Conservation (phyloP, 2,888 invertebrate species). For the Mechanitis mazaeus region DNA sequence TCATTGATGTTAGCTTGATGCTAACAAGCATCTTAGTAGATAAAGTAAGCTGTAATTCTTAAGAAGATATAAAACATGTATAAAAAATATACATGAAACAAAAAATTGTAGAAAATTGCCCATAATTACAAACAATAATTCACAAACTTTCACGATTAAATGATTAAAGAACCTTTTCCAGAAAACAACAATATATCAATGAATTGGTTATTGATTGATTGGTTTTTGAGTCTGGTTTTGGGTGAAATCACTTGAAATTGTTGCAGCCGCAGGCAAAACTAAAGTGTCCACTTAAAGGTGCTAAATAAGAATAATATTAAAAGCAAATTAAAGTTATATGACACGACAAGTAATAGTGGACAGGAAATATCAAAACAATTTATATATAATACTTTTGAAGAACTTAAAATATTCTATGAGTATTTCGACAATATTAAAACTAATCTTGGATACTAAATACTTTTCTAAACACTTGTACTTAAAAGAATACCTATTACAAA, state of each 20-base stretch:
- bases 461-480: neutral
- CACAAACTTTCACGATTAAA: slow-evolving; percentile 44
- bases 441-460: too few relatives aligned
- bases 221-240: neutral
- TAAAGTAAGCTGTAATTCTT: neutral
- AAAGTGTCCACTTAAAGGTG: neutral
- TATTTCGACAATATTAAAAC: neutral
- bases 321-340: neutral
- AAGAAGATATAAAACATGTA: too few relatives aligned
- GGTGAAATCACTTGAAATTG: slow-evolving; percentile 3
- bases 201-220: neutral
- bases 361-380: neutral
- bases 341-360: too few relatives aligned
- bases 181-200: neutral
- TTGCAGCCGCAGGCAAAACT: neutral
- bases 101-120: slow-evolving; percentile 37
- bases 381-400: neutral
- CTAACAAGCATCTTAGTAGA: slow-evolving; percentile 29
- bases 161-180: slow-evolving; percentile 30
- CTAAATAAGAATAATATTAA: neutral
- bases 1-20: slow-evolving; percentile 4
- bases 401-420: neutral
- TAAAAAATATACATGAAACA: too few relatives aligned
- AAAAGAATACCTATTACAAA: neutral
- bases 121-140: slow-evolving; percentile 52